Base-by-base conservation (phyloP, 2,797 vertebrate species). In the Tamandua tetradactyla region DNA sequence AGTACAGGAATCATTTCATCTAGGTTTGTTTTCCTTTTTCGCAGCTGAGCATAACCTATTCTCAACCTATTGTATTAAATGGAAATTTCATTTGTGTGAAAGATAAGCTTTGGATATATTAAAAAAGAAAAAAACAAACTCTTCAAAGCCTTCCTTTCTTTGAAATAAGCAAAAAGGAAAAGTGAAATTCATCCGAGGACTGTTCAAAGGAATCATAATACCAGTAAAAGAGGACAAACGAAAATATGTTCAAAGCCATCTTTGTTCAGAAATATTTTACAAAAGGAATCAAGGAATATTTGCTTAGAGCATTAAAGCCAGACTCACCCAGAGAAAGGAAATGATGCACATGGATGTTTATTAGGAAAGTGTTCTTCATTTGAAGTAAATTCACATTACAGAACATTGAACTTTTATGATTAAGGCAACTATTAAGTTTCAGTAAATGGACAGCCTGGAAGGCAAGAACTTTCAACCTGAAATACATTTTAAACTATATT, bases 241-340 rank as follows among this genome's bases (percentile, higher is more conserved):
- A 94, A 97, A 97, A 96, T 84, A 91, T 66, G 85, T 96, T 97
- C 94, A 97, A 96, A 96, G 91, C 52, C 71, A 94, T 92, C 83
- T 97, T 95, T 96, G 94, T 96, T 96, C 82, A 96, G 93, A 96
- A 97, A 97, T 76, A 88, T 92, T 97, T 93, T 95, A 97, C 78
- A 98, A 97, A 96, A 97, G 52, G 97, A 98, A 98, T 98, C 97
- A 97, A 98, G 96, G 95, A 96, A 93, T 42, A 18, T 97, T 98
- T 97, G 93, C 97, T 95, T 97, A 95, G 64, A 94, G 94, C 89
- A 97, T 96, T 97, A 98, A 98, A 96, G 64, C 96, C 96, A 96
- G 86, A 95, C 94, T 97, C 96, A 93, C 64, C 64, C 27, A 82
- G 90, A 91, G 97, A 97, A 98, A 87, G 81, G 95, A 87, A 96